phyloP scores from a whole-genome alignment of 1,140 invertebrate species.

The Phthorimaea operculella region DNA sequence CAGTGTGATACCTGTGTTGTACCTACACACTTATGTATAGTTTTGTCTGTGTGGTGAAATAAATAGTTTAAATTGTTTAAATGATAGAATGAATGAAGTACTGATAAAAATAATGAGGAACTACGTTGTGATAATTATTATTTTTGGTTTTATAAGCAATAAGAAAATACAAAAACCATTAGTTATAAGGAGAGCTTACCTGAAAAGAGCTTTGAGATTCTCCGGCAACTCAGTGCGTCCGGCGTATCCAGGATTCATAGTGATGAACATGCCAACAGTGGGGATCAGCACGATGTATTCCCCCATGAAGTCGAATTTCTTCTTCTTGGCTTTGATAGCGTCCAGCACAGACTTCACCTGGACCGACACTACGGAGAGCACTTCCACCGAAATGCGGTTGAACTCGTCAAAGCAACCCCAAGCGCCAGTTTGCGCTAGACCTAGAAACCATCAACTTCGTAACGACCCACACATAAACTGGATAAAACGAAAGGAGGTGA shows the following conservation, averaged over 20 bases:
- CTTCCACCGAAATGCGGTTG: slow-evolving; percentile 93
- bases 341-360: slow-evolving; percentile 86
- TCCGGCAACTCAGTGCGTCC: slow-evolving; percentile 88
- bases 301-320: slow-evolving; percentile 85
- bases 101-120: too few species aligned
- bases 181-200: slow-evolving; percentile 45
- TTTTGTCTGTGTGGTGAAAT: too few species aligned
- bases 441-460: slow-evolving; percentile 37
- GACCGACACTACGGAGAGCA: slow-evolving; percentile 92
- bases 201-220: slow-evolving; percentile 78
- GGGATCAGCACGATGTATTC: slow-evolving; percentile 79
- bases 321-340: slow-evolving; percentile 84
- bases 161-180: too few species aligned
- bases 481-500: too few species aligned
- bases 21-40: too few species aligned
- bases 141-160: too few species aligned
- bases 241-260: slow-evolving; percentile 94
- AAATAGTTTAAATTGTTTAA: too few species aligned
- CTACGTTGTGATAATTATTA: too few species aligned
- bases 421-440: slow-evolving; percentile 89
- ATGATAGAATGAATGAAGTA: too few species aligned
- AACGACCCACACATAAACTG: slow-evolving; percentile 59
- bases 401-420: slow-evolving; percentile 98
- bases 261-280: slow-evolving; percentile 92
- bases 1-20: too few species aligned